These are phyloP conservation scores for Halichoeres trimaculatus DNA, from an alignment of 2,113 vertebrate species.

Conservation along the genomic window DNA sequence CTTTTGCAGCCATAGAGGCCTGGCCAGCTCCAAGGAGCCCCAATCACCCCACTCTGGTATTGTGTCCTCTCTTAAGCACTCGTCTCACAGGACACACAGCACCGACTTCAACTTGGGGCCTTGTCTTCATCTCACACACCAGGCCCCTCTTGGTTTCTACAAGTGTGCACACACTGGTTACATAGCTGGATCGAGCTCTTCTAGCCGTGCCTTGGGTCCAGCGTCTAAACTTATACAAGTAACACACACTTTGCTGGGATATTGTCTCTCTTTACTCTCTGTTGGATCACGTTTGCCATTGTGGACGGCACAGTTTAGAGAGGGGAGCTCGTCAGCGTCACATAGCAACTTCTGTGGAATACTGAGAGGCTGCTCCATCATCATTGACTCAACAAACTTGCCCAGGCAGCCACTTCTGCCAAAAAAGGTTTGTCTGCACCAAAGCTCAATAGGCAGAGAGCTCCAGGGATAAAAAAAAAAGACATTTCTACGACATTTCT, in stretches of 20 bases:
- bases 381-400: slow-evolving; percentile 64
- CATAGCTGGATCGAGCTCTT: slow-evolving; percentile 44
- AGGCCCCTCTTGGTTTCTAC: slow-evolving; percentile 64
- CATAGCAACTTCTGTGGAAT: slow-evolving; percentile 44
- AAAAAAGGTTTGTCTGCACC: slow-evolving; percentile 50
- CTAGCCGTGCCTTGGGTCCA: slow-evolving; percentile 12
- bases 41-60: slow-evolving; percentile 83
- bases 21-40: slow-evolving; percentile 82
- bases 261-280: slow-evolving; percentile 22
- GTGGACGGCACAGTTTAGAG: slow-evolving; percentile 29
- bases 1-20: slow-evolving; percentile 82
- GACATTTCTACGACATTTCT: slow-evolving; percentile 32
- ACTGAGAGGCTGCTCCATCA: slow-evolving; percentile 61
- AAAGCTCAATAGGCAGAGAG: slow-evolving; percentile 16
- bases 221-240: slow-evolving; percentile 21
- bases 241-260: slow-evolving; percentile 36
- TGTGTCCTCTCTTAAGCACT: slow-evolving; percentile 78
- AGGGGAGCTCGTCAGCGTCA: slow-evolving; percentile 35
- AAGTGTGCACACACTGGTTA: slow-evolving; percentile 66
- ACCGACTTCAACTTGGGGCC: slow-evolving; percentile 59
- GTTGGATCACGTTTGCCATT: slow-evolving; percentile 51
- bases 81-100: slow-evolving; percentile 80
- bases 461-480: slow-evolving; percentile 2
- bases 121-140: slow-evolving; percentile 68
- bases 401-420: slow-evolving; percentile 50